phyloP scores from a whole-genome alignment of 2,113 vertebrate species.

The Arenaria interpres region DNA sequence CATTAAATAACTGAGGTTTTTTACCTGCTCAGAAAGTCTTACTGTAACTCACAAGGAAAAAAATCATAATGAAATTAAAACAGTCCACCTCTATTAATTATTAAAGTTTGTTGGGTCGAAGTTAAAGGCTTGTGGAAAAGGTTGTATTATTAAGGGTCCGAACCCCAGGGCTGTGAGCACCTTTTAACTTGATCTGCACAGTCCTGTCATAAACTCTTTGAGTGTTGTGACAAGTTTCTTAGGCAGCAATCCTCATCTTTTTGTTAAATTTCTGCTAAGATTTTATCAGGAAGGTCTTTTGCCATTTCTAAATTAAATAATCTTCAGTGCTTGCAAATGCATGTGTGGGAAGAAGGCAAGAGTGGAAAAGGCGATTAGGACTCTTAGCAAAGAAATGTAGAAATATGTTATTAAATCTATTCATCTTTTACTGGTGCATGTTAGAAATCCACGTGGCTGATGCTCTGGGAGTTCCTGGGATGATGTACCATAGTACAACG shows the following conservation, averaged over 20 bases:
- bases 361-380: neutral
- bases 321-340: neutral
- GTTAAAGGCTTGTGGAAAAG: neutral
- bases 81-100: too few species aligned
- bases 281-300: neutral
- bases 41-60: too few species aligned
- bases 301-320: neutral
- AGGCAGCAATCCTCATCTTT: neutral
- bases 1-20: too few species aligned
- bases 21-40: too few species aligned
- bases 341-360: neutral
- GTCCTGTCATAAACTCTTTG: neutral
- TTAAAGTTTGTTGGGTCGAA: too few species aligned
- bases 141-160: neutral
- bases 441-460: neutral
- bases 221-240: neutral
- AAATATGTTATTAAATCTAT: neutral
- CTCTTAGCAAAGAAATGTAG: neutral
- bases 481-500: neutral
- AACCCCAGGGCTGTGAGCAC: neutral
- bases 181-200: neutral
- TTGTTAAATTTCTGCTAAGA: neutral
- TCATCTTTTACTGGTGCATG: accelerated
- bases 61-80: too few species aligned
- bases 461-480: neutral